Evolutionary conservation across 1,140 invertebrate species (phyloP).

Genomic region (Pseudomyrmex pallidus): DNA sequence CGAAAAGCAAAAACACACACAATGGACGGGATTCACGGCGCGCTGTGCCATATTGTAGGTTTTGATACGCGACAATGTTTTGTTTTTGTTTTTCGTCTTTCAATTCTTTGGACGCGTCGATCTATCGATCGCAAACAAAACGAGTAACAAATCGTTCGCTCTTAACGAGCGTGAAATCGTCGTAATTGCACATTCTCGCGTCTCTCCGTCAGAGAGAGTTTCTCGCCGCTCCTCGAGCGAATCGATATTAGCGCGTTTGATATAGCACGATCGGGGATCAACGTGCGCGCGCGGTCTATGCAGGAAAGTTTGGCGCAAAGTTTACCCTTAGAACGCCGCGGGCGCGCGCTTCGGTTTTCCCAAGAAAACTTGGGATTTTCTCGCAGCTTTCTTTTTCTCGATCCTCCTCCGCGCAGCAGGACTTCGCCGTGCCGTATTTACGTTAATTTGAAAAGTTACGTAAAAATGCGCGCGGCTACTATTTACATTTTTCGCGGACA

Average conservation of each 20-base stretch:
- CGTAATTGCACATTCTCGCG: background rate
- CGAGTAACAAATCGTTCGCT: background rate
- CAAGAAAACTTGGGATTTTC: conserved; percentile 7
- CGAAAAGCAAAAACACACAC: too few species aligned
- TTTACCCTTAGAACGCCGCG: conserved; percentile 14
- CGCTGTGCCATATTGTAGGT: too few species aligned
- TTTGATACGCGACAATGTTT: too few species aligned
- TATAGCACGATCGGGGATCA: background rate
- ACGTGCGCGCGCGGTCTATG: background rate
- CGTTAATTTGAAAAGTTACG: background rate
- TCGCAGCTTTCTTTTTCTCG: background rate
- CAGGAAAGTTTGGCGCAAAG: conserved; percentile 25
- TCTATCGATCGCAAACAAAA: too few species aligned
- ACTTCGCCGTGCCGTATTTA: background rate
- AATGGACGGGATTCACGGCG: background rate
- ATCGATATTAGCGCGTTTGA: conserved; percentile 1
- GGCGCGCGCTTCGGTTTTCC: background rate
- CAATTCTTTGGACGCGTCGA: too few species aligned
- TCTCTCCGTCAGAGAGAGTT: background rate
- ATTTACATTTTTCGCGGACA: too few species aligned
- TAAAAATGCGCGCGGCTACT: background rate
- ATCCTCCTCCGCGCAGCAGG: background rate
- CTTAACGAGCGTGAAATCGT: background rate
- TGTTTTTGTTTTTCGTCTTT: too few species aligned
- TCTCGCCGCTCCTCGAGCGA: background rate